phyloP scores from a whole-genome alignment of 2,888 invertebrate genomes.

The Temnothorax unifasciatus region DNA sequence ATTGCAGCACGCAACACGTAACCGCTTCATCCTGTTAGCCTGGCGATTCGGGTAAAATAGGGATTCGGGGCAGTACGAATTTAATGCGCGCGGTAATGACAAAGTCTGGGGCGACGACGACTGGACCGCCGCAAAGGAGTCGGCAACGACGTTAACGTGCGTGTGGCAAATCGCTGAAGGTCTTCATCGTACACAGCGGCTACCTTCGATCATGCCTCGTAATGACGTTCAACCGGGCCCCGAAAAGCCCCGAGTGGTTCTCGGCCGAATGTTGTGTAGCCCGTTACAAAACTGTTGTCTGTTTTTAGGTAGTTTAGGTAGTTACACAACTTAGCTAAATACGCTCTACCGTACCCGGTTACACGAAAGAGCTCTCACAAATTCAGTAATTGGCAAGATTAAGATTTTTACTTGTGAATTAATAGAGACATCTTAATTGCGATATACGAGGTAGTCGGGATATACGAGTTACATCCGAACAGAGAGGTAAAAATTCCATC shows the following conservation, averaged over 20 bases:
- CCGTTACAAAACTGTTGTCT: neutral
- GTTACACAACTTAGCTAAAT: slow-evolving; percentile 26
- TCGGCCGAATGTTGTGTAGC: neutral
- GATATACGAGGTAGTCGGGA: neutral
- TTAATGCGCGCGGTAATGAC: slow-evolving; percentile 60
- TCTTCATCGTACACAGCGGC: slow-evolving; percentile 26
- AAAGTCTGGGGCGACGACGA: slow-evolving; percentile 33
- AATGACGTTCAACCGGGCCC: neutral
- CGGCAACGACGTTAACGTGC: slow-evolving; percentile 30
- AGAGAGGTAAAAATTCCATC: neutral
- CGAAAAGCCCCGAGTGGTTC: slow-evolving; percentile 11
- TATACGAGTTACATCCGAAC: slow-evolving; percentile 4
- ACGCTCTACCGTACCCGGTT: neutral
- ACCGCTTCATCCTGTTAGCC: slow-evolving; percentile 81
- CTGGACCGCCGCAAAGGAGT: slow-evolving; percentile 7
- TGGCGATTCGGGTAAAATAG: slow-evolving; percentile 40
- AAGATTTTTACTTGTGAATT: neutral
- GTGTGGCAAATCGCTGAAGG: slow-evolving; percentile 40
- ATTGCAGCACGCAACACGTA: slow-evolving; percentile 76
- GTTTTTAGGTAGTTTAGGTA: slow-evolving; percentile 26
- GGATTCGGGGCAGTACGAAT: slow-evolving; percentile 46
- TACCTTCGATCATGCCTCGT: slow-evolving; percentile 4
- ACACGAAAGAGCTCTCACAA: neutral
- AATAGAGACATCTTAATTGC: neutral
- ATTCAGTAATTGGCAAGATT: neutral